phyloP scores from a whole-genome alignment of 2,888 invertebrate genomes.

The Lochmaea crataegi region DNA sequence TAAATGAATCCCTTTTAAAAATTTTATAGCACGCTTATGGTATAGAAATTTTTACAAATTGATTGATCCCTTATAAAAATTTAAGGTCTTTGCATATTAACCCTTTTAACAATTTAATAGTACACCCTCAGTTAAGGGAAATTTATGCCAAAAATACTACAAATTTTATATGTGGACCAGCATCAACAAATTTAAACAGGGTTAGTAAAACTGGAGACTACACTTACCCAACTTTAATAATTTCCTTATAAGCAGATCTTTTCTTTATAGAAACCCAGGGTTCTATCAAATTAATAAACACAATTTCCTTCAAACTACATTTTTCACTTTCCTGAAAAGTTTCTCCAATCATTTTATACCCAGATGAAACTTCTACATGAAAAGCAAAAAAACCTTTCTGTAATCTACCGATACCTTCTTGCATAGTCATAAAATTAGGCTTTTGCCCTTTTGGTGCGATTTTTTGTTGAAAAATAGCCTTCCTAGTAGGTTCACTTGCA shows the following conservation, averaged over 20 bases:
- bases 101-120: no score
- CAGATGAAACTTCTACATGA: constrained; percentile 74
- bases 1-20: no score
- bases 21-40: no score
- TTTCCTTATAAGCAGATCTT: constrained; percentile 68
- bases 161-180: no score
- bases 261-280: constrained; percentile 70
- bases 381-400: constrained; percentile 75
- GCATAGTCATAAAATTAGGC: constrained; percentile 70
- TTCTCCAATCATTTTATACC: constrained; percentile 75
- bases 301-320: constrained; percentile 75
- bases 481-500: constrained; percentile 72
- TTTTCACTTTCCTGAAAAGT: constrained; percentile 77
- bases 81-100: no score
- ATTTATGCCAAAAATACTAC: no score
- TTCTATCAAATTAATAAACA: constrained; percentile 68
- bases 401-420: constrained; percentile 71
- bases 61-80: no score
- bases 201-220: no score
- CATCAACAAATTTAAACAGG: no score
- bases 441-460: constrained; percentile 71
- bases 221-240: constrained; percentile 69
- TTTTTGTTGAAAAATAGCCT: constrained; percentile 72
- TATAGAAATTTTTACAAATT: no score
- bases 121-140: no score